These are phyloP conservation scores for Lepus americanus DNA, from an alignment of 2,113 vertebrate species.

Conservation along the genomic window DNA sequence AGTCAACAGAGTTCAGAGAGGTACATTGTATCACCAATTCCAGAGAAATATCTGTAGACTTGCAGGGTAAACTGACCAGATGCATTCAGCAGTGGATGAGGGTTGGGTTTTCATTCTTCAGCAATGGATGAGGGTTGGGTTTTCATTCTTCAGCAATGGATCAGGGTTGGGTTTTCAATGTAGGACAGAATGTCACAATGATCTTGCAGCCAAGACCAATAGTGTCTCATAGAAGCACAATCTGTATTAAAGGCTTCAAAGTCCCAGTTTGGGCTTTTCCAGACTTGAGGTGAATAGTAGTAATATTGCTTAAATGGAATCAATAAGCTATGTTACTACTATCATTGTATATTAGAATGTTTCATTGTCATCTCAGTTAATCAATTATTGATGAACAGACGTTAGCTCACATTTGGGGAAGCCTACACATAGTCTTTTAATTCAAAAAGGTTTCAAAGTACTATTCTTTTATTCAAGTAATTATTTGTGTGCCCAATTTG, in stretches of 20 bases:
- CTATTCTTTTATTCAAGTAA: conserved; percentile 36
- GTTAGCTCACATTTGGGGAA: conserved; percentile 27
- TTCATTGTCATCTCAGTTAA: conserved; percentile 20
- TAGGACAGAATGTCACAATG: background rate
- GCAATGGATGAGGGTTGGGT: background rate
- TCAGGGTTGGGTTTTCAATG: background rate
- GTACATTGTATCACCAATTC: background rate
- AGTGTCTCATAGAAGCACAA: background rate
- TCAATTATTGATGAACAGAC: conserved; percentile 34
- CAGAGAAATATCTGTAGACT: background rate
- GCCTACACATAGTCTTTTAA: background rate
- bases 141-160: background rate
- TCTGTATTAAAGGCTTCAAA: background rate
- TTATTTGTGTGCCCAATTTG: conserved; percentile 35
- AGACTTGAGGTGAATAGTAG: background rate
- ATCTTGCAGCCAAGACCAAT: background rate
- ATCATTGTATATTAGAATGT: background rate
- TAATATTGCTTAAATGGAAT: conserved; percentile 46
- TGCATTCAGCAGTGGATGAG: background rate
- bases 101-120: background rate
- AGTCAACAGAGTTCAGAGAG: background rate
- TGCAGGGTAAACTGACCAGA: background rate
- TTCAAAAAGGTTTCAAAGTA: background rate
- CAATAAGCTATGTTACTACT: background rate
- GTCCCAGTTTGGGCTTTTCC: background rate